Evolutionary conservation across 2,888 invertebrate species (phyloP).

Genomic region (Noctua pronuba): DNA sequence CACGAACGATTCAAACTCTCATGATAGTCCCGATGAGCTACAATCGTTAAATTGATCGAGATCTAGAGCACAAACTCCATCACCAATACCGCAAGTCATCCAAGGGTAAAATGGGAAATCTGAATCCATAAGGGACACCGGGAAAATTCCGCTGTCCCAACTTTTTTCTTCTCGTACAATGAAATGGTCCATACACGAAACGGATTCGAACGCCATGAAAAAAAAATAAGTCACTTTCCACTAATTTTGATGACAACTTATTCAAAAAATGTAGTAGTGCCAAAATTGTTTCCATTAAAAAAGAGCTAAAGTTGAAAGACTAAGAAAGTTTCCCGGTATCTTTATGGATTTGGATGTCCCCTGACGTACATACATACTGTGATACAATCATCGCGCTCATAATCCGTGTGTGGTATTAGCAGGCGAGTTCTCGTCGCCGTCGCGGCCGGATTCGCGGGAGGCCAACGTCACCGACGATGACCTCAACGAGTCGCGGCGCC

Average conservation of each 20-base stretch:
- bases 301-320: background rate
- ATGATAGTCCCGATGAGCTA: background rate
- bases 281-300: background rate
- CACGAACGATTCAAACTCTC: background rate
- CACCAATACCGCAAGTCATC: conserved; percentile 1
- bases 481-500: conserved; percentile 68
- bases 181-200: background rate
- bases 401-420: conserved; percentile 34
- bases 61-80: background rate
- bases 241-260: background rate
- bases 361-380: background rate
- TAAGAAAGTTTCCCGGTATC: background rate
- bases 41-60: background rate
- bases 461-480: conserved; percentile 83
- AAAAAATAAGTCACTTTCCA: background rate
- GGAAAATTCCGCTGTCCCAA: background rate
- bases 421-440: conserved; percentile 82
- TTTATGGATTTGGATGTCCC: background rate
- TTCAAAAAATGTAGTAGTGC: background rate
- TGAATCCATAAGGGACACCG: background rate
- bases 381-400: conserved; percentile 11
- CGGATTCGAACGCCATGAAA: background rate
- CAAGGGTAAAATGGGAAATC: background rate
- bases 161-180: background rate
- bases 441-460: conserved; percentile 83